A percentile compares a stretch with the other conserved stretches of the same genome.
phyloP scores from a whole-genome alignment of 64 coral and sea anemone species.

The Acropora tenuis region DNA sequence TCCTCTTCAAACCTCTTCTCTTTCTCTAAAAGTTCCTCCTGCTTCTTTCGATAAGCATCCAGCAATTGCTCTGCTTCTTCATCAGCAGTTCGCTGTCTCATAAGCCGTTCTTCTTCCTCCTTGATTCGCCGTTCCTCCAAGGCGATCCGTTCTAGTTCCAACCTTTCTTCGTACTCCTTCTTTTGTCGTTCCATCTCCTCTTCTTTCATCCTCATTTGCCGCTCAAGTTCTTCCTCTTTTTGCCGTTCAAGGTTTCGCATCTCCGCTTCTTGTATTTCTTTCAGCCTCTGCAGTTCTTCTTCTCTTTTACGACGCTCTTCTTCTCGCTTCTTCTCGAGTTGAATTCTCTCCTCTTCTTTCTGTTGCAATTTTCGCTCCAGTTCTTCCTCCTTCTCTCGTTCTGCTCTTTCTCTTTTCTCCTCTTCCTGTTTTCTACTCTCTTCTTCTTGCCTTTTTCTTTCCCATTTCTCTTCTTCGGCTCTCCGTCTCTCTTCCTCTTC shows the following conservation, averaged over 20 bases:
- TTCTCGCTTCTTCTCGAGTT: constrained; percentile 56
- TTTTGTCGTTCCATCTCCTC: constrained; percentile 35
- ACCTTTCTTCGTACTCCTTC: constrained; percentile 25
- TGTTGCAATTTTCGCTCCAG: constrained; percentile 76
- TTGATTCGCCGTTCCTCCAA: constrained; percentile 42
- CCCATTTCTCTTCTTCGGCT: constrained; percentile 55
- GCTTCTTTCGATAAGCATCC: constrained; percentile 87
- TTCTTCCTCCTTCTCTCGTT: constrained; percentile 86
- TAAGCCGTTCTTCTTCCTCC: constrained; percentile 56
- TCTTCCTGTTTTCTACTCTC: constrained; percentile 33
- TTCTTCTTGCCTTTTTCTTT: constrained; percentile 18
- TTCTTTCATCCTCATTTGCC: constrained; percentile 65
- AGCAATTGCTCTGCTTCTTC: constrained; percentile 85
- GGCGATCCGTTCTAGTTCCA: constrained; percentile 19
- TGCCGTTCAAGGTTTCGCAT: constrained; percentile 54
- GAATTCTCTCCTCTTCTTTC: constrained; percentile 75
- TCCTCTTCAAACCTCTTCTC: constrained; percentile 92
- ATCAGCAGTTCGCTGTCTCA: constrained; percentile 65
- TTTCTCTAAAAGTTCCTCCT: constrained; percentile 89
- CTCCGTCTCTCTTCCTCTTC: constrained; percentile 49
- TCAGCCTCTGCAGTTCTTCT: constrained; percentile 69
- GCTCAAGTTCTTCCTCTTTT: constrained; percentile 66
- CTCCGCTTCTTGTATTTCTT: constrained; percentile 42
- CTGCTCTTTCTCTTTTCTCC: constrained; percentile 69
- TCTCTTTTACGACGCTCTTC: constrained; percentile 75